Evolutionary conservation across 2,113 vertebrate genomes (phyloP).

Genomic region (Ameiurus melas): DNA sequence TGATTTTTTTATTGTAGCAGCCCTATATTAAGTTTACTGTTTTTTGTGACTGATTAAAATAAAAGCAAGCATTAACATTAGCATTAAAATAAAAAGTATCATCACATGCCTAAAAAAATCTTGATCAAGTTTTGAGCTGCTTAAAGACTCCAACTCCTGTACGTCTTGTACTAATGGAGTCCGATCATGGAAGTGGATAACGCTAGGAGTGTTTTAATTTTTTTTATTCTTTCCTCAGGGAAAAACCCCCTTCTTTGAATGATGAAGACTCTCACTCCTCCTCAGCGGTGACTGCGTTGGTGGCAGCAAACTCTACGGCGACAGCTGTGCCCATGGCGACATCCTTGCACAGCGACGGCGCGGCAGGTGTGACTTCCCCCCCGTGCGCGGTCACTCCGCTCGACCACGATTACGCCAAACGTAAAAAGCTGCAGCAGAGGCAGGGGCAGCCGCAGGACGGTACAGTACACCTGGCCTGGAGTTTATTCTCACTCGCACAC

Average conservation of each 20-base stretch:
- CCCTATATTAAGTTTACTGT: not conserved
- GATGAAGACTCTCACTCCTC: slow-evolving; percentile 94
- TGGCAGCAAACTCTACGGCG: slow-evolving; percentile 59
- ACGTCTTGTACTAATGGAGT: not conserved
- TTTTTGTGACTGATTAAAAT: not conserved
- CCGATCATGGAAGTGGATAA: not conserved
- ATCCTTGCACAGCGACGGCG: slow-evolving; percentile 68
- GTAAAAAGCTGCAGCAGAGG: slow-evolving; percentile 94
- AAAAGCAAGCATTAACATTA: not conserved
- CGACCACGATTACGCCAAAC: slow-evolving; percentile 99
- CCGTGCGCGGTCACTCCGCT: slow-evolving; percentile 96
- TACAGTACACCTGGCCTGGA: slow-evolving; percentile 94
- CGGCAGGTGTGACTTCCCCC: slow-evolving; percentile 98
- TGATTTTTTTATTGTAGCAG: too few relatives aligned
- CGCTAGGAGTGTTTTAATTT: too few relatives aligned
- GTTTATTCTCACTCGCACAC: slow-evolving; percentile 71
- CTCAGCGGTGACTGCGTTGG: slow-evolving; percentile 66
- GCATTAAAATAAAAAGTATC: not conserved
- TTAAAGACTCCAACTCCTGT: not conserved
- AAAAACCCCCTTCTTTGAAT: slow-evolving; percentile 83
- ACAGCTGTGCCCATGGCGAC: slow-evolving; percentile 59
- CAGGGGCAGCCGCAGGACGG: slow-evolving; percentile 80
- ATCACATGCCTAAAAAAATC: not conserved
- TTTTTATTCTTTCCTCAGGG: slow-evolving; percentile 67
- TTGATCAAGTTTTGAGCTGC: not conserved